Base-by-base conservation (phyloP, 2,888 invertebrate species). In the Tolmerus cingulatus region DNA sequence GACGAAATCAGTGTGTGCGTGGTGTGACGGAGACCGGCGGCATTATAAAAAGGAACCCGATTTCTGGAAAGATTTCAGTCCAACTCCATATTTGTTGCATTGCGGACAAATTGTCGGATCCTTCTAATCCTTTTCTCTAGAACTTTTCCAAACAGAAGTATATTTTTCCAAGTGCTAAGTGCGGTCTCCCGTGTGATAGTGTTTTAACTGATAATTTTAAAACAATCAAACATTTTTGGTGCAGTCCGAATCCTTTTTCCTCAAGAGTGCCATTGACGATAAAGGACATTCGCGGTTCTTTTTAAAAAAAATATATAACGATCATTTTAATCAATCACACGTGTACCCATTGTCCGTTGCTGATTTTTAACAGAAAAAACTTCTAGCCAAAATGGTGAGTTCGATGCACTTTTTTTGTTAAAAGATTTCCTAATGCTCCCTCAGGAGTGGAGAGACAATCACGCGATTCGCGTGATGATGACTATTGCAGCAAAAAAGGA, bases 61-160 rank as follows among this genome's bases (percentile, higher is more conserved):
- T 77, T 86, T 86, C 77, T 86, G 12, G 55, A 77, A 55, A 55
- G 40, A 86, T 78, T 88, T 90, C 90, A 92, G 92, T 92, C 90
- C 90, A 90, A 90, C 91, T 91, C 91, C 92, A 91, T 91, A 91
- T 91, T 91, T 91, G 92, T 92, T 91, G 91, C 92, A 92, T 92
- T 91, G 89, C 92, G 89, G 91, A 90, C 92, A 91, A 91, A 90
- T 90, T 90, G 90, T 90, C 89, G 90, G 87, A 88, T 86, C 78
- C 74, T 74, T 30, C 46, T 51, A 86, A 74, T 51, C 81, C 66
- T 84, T 66, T 84, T 84, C 82, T 66, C 82, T 84, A 84, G 27
- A 66, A 12, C 51, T 30, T 66, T 66, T 79, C 55, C 51, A 79
- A 79, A 66, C 66, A 66, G 27, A 79, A 79, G 79, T 79, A 37